Conservation (phyloP, 1,140 invertebrate species). For the Hylaeus anthracinus region DNA sequence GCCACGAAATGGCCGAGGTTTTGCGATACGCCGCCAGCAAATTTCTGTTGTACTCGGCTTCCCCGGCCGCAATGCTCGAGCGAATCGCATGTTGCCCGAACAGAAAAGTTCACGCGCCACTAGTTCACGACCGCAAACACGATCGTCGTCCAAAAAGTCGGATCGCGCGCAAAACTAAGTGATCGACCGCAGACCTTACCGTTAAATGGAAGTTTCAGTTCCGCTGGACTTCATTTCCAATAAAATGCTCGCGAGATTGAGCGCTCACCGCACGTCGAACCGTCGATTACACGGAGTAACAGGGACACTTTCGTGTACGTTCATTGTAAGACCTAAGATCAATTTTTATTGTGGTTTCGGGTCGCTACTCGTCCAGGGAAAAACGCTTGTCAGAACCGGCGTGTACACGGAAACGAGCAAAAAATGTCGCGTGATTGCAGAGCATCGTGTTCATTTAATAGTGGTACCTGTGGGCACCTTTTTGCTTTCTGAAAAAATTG, state of each 20-base stretch:
- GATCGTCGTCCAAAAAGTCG: slow-evolving; percentile 51
- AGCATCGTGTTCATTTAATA: too few relatives aligned
- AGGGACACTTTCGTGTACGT: neutral
- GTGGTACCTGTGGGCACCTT: too few relatives aligned
- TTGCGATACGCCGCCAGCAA: slow-evolving; percentile 11
- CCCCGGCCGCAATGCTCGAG: neutral
- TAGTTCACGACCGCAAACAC: slow-evolving; percentile 55
- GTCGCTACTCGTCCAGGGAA: neutral
- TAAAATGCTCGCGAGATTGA: neutral
- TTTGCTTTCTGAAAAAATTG: too few relatives aligned
- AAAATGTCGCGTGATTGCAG: too few relatives aligned
- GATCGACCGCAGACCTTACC: slow-evolving; percentile 55
- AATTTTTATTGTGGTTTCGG: neutral
- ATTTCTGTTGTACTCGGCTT: slow-evolving; percentile 23
- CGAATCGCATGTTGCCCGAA: slow-evolving; percentile 28
- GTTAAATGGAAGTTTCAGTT: slow-evolving; percentile 57
- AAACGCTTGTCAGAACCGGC: neutral
- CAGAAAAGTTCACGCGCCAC: slow-evolving; percentile 51
- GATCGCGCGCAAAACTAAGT: slow-evolving; percentile 52
- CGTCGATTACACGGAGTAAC: neutral
- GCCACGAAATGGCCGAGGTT: slow-evolving; percentile 29
- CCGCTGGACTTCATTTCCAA: slow-evolving; percentile 28
- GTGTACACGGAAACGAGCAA: too few relatives aligned
- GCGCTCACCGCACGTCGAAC: neutral
- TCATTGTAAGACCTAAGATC: neutral